Conservation (phyloP, 2,888 invertebrate species). For the Deroplatys truncata region DNA sequence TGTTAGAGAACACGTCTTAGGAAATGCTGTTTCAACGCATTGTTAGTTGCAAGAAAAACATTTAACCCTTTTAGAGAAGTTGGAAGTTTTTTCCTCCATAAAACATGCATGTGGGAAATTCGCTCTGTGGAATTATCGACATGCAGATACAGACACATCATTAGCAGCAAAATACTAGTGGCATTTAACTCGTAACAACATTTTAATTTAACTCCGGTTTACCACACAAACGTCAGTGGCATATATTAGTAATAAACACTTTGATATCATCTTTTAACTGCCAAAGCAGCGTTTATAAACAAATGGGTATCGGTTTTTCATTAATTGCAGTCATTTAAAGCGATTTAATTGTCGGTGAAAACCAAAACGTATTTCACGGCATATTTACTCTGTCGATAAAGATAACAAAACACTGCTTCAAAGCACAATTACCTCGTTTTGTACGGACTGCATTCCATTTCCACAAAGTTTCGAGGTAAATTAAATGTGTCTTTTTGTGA, state of each 20-base stretch:
- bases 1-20: no score
- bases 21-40: no score
- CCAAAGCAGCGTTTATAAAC: not conserved
- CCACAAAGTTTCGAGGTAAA: not conserved
- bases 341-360: not conserved
- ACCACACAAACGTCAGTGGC: not conserved
- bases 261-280: not conserved
- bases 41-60: no score
- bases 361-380: not conserved
- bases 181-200: not conserved
- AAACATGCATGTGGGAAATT: not conserved
- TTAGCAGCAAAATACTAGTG: not conserved
- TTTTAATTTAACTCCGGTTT: not conserved
- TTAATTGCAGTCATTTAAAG: not conserved
- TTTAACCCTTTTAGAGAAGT: no score
- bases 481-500: not conserved
- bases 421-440: not conserved
- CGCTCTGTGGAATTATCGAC: not conserved
- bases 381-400: not conserved
- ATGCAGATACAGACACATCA: not conserved
- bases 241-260: not conserved
- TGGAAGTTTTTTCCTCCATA: not conserved
- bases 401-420: not conserved
- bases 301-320: not conserved
- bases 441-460: not conserved